These are phyloP conservation scores for Menidia menidia DNA, from an alignment of 2,797 vertebrate genomes.

Conservation along the genomic window DNA sequence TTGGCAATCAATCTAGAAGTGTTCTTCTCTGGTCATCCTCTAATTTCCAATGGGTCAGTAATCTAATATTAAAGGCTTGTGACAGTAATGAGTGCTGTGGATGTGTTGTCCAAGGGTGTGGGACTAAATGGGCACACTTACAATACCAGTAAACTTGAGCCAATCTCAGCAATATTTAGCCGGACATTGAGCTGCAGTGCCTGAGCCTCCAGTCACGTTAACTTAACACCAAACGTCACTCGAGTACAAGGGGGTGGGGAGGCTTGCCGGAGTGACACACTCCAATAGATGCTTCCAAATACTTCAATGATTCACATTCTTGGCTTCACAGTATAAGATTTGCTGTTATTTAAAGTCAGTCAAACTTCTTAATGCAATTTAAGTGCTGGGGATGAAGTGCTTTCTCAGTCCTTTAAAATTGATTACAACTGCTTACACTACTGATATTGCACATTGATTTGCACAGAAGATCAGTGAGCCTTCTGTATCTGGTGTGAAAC, in stretches of 20 bases:
- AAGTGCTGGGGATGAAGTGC: conserved; percentile 17
- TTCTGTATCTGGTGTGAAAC: background rate
- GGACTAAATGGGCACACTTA: conserved; percentile 77
- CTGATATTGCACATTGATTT: conserved; percentile 27
- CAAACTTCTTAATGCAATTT: conserved; percentile 39
- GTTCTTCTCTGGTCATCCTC: conserved; percentile 51
- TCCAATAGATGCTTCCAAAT: conserved; percentile 56
- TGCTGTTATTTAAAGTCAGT: conserved; percentile 47
- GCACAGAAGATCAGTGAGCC: conserved; percentile 12
- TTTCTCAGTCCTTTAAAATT: conserved; percentile 3
- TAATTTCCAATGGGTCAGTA: conserved; percentile 59
- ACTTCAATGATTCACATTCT: conserved; percentile 53
- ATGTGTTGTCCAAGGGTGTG: conserved; percentile 57
- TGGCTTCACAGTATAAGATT: conserved; percentile 50
- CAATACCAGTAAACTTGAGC: conserved; percentile 76
- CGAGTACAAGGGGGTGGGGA: conserved; percentile 33
- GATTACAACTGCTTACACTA: no score
- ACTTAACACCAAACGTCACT: conserved; percentile 71
- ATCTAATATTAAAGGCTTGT: conserved; percentile 70
- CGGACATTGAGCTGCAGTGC: conserved; percentile 80
- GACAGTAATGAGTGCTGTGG: conserved; percentile 78
- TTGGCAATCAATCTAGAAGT: conserved; percentile 52
- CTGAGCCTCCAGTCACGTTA: conserved; percentile 72
- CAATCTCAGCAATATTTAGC: conserved; percentile 84
- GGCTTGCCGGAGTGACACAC: conserved; percentile 18